Base-by-base conservation (phyloP, 2,797 vertebrate species). In the Diplodus puntazzo region DNA sequence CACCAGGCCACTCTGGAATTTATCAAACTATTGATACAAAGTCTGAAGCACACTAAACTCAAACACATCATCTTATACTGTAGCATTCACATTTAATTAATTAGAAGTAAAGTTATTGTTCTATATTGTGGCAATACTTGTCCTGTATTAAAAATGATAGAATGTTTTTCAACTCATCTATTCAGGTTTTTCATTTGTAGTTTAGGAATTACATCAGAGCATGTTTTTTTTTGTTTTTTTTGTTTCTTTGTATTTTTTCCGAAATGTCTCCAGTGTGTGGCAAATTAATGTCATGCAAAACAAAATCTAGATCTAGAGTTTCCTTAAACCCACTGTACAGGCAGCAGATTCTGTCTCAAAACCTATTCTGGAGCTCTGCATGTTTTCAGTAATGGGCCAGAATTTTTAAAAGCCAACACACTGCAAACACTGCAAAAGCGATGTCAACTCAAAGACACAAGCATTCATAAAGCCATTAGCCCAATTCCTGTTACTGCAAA, bases 401-500 rank as follows among this genome's bases (percentile, higher is more conserved):
- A 50, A 43, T 67, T 17, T 73, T 75, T 14, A 14, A 1, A 42
- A 60, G 48, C 12, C 20, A 54, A 77, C n/a, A n/a, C n/a, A n/a
- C n/a, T n/a, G n/a, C n/a, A 54, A 61, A 69, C 8, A 54, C 8
- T 63, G 11, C 18, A 81, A 75, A 65, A 59, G 17, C 5, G 75
- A 79, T 69, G 54, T 74, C 16, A 57, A 16, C 63, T 74, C 14
- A 72, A 58, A 80, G 23, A 60, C 46, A 10, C 43, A 16, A 9
- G 14, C 46, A 52, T 62, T 77, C 30, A 79, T 60, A 72, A 82
- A 73, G 17, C 71, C 58, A 80, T 79, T 70, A 84, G 34, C 23
- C 39, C 14, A 68, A 16, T 18, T 6, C 49, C 48, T 73, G 61
- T 50, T 65, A 70, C 48, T 67, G 73, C 42, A 86, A 68, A 68